Conservation (phyloP, 2,888 invertebrate genomes). For the Napeogenes sylphis region DNA sequence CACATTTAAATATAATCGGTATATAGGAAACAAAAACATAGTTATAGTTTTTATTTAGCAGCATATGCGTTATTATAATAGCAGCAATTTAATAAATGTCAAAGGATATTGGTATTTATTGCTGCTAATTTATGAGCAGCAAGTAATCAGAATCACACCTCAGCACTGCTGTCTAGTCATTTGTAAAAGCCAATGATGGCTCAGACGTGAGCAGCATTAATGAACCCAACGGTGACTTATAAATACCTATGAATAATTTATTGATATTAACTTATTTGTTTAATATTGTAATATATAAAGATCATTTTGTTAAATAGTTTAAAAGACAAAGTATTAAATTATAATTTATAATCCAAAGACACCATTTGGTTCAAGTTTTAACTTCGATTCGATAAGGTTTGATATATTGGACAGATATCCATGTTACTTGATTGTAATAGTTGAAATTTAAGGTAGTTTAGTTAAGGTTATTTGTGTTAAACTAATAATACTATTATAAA, state of each 20-base stretch:
- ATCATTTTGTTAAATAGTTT: not conserved
- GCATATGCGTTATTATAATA: too few relatives aligned
- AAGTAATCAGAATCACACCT: constrained; percentile 42
- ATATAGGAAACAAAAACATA: constrained; percentile 22
- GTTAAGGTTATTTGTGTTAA: constrained; percentile 47
- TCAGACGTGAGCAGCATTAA: constrained; percentile 50
- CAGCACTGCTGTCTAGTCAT: constrained; percentile 43
- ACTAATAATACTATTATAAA: constrained; percentile 69
- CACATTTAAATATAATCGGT: constrained; percentile 49
- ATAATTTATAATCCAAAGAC: too few relatives aligned
- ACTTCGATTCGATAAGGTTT: not conserved
- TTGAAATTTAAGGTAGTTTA: constrained; percentile 5
- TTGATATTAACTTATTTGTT: constrained; percentile 7
- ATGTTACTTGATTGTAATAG: not conserved
- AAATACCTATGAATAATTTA: constrained; percentile 23
- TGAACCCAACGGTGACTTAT: constrained; percentile 41
- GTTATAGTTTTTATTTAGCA: too few relatives aligned
- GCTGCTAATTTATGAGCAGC: constrained; percentile 17
- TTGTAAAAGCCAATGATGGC: constrained; percentile 46
- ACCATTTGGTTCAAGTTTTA: too few relatives aligned
- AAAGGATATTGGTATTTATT: constrained; percentile 21
- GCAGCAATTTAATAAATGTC: not conserved
- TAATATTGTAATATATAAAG: constrained; percentile 2
- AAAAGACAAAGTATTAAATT: too few relatives aligned
- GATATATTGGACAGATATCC: not conserved